These are phyloP conservation scores for Ectemnius lituratus DNA, from an alignment of 2,888 invertebrate species.

Conservation along the genomic window DNA sequence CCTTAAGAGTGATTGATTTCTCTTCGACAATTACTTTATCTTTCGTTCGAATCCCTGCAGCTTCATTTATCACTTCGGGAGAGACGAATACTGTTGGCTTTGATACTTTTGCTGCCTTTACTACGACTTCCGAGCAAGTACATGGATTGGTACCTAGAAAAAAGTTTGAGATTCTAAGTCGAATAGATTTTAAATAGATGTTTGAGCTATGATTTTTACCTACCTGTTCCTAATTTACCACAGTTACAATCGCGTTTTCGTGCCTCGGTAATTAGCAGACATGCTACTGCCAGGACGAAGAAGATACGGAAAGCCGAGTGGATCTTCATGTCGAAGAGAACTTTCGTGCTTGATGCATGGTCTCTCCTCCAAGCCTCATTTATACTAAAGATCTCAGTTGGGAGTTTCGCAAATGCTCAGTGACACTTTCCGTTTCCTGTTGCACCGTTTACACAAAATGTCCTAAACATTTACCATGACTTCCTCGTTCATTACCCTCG, in stretches of 20 bases:
- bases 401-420: not conserved
- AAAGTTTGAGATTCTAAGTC: not conserved
- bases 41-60: conserved; percentile 25
- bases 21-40: not conserved
- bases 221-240: conserved; percentile 57
- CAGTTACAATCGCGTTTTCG: conserved; percentile 38
- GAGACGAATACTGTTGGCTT: conserved; percentile 53
- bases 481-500: not conserved
- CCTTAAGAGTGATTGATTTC: not conserved
- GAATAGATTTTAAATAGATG: not conserved
- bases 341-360: conserved; percentile 20
- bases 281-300: conserved; percentile 37
- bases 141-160: conserved; percentile 53
- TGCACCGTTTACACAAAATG: not conserved
- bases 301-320: conserved; percentile 16
- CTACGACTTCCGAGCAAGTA: conserved; percentile 68
- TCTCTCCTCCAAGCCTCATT: conserved; percentile 34
- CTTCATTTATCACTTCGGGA: conserved; percentile 55
- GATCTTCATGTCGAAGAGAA: conserved; percentile 47
- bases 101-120: conserved; percentile 74
- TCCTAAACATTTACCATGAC: not conserved
- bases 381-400: conserved; percentile 30
- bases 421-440: not conserved
- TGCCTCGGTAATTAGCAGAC: conserved; percentile 28
- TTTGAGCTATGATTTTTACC: not conserved